phyloP scores from a whole-genome alignment of 1,140 invertebrate species.

The Chrysomallon squamiferum region DNA sequence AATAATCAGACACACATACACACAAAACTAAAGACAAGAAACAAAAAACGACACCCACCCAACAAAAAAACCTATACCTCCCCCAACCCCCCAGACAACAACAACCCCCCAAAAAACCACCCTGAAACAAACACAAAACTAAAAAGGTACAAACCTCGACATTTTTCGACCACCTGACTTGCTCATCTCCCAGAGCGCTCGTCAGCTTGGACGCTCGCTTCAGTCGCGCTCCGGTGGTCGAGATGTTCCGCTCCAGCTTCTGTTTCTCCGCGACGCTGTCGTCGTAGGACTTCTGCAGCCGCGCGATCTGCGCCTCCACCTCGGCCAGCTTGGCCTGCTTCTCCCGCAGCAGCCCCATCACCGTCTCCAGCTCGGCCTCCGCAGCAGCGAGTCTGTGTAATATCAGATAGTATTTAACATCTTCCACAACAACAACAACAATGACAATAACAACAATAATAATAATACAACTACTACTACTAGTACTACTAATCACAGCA shows the following conservation, averaged over 20 bases:
- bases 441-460: too few species aligned
- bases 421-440: too few species aligned
- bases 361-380: conserved; percentile 59
- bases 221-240: conserved; percentile 77
- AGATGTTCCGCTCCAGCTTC: conserved; percentile 71
- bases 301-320: conserved; percentile 63
- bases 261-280: conserved; percentile 69
- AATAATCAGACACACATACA: too few species aligned
- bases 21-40: too few species aligned
- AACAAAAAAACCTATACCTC: too few species aligned
- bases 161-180: conserved; percentile 78
- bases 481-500: background rate
- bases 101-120: background rate
- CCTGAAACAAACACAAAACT: background rate
- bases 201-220: conserved; percentile 82
- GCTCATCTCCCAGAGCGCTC: conserved; percentile 83
- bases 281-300: conserved; percentile 64
- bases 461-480: too few species aligned
- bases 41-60: background rate
- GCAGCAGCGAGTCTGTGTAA: conserved; percentile 70
- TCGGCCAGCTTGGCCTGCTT: conserved; percentile 62
- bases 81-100: background rate
- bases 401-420: too few species aligned
- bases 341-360: conserved; percentile 58
- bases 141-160: conserved; percentile 68